Evolutionary conservation across 2,113 vertebrate species (phyloP), one percentile per base, ranked within the genome.

Genomic region (Apteryx owenii): DNA sequence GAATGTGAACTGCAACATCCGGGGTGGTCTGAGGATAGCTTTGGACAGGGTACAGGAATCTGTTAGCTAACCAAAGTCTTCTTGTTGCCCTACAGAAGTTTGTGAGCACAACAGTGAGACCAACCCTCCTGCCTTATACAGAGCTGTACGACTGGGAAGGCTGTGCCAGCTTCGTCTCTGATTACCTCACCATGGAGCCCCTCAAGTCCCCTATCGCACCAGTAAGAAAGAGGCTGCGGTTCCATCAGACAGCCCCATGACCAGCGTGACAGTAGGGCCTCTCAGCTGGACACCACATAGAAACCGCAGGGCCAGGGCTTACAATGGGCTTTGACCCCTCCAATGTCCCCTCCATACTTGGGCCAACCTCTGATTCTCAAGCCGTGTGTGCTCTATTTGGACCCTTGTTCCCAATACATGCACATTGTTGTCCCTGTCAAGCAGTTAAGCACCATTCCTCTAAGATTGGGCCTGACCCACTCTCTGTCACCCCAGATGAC

Each of bases 81-180:
- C 72, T 92, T 90, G 16, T 61, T 91, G 46, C 68, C 75, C 64
- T 73, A 10, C 95, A 99, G 99, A 99, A 99, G 95, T 99, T 99
- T 91, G 99, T 99, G 85, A 99, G 99, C 53, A 99, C 98, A 1
- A 99, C 98, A 0, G 36, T 99, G 70, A 98, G 98, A 46, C 98
- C 98, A 65, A 98, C 99, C 0, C 71, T 98, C 40, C 94, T 98
- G 25, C 93, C 96, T 11, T 98, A 98, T 69, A 80, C 97, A 0
- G 98, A 99, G 13, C 95, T 99, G 44, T 98, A 98, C 71, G 86
- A 92, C 94, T 99, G 99, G 99, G 97, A 98, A 46, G 98, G 97
- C 82, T 99, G 99, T 14, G 98, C 99, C 58, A 97, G 97, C 65
- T 99, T 99, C 2, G 98, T 99, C 75, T 97, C 99, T 0, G 97